Percentiles rank a stretch among this genome's conserved stretches.
Evolutionary conservation across 2,113 vertebrate genomes (phyloP).

Genomic region (Psilopsiagon aurifrons): DNA sequence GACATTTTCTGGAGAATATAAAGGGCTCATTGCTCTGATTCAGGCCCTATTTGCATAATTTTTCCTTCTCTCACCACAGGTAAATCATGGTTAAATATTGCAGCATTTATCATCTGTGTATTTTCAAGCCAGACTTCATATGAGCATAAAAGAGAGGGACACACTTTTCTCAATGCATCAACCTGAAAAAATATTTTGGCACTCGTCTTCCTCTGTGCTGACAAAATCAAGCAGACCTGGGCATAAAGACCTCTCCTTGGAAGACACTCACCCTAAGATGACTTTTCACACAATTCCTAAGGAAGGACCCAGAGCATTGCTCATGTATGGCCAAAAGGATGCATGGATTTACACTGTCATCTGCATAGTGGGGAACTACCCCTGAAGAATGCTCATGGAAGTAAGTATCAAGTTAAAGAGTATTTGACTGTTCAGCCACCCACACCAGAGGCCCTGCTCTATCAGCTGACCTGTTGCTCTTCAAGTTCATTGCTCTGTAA

Average conservation of each 20-base stretch:
- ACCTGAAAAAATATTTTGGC: neutral
- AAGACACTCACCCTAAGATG: neutral
- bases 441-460: neutral
- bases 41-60: slow-evolving; percentile 71
- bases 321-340: neutral
- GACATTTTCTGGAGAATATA: slow-evolving; percentile 57
- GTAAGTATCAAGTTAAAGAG: neutral
- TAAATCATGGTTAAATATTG: slow-evolving; percentile 76
- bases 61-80: slow-evolving; percentile 61
- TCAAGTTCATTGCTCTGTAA: neutral
- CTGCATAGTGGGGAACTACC: neutral
- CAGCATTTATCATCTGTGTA: slow-evolving; percentile 71
- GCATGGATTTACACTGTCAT: fast-evolving
- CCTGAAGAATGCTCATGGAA: fast-evolving
- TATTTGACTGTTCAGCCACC: neutral
- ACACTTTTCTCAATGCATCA: neutral
- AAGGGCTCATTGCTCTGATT: slow-evolving; percentile 67
- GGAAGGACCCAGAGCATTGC: neutral
- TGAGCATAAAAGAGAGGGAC: neutral
- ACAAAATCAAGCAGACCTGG: neutral
- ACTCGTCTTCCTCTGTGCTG: neutral
- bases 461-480: neutral
- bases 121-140: slow-evolving; percentile 56
- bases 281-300: neutral
- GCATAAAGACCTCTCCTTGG: neutral